Evolutionary conservation across 2,888 invertebrate genomes (phyloP).

Genomic region (Dasysyrphus tricinctus): DNA sequence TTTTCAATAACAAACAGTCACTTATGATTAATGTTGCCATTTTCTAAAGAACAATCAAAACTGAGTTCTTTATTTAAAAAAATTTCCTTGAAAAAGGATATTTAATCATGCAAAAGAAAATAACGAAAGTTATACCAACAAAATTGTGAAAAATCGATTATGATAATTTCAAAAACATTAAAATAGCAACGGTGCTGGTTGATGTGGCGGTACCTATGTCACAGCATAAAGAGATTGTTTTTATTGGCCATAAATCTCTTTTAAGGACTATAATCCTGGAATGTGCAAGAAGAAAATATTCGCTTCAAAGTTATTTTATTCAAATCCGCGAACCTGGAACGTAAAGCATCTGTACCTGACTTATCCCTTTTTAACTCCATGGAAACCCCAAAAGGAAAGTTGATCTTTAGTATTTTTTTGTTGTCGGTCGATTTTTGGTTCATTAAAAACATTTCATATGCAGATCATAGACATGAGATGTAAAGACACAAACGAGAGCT

Average conservation of each 20-base stretch:
- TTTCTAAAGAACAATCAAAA: too few relatives aligned
- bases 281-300: background rate
- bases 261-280: slow-evolving; percentile 40
- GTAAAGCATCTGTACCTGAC: slow-evolving; percentile 24
- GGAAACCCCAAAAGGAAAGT: background rate
- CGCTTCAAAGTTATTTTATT: slow-evolving; percentile 17
- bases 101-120: background rate
- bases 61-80: too few relatives aligned
- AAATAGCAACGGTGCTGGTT: background rate
- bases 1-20: too few relatives aligned
- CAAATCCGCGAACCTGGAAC: slow-evolving; percentile 21
- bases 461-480: slow-evolving; percentile 13
- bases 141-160: slow-evolving; percentile 42
- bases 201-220: background rate
- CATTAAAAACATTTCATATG: slow-evolving; percentile 51
- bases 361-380: slow-evolving; percentile 18
- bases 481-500: slow-evolving; percentile 41
- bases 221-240: slow-evolving; percentile 10
- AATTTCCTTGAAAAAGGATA: too few relatives aligned
- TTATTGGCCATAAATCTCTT: slow-evolving; percentile 48
- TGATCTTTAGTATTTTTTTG: background rate
- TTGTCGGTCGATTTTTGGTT: slow-evolving; percentile 12
- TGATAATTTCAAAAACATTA: slow-evolving; percentile 28
- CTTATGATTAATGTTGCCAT: too few relatives aligned
- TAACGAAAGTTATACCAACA: background rate